Base-by-base conservation (phyloP, 2,888 invertebrate genomes). In the Ypsolopha sequella region DNA sequence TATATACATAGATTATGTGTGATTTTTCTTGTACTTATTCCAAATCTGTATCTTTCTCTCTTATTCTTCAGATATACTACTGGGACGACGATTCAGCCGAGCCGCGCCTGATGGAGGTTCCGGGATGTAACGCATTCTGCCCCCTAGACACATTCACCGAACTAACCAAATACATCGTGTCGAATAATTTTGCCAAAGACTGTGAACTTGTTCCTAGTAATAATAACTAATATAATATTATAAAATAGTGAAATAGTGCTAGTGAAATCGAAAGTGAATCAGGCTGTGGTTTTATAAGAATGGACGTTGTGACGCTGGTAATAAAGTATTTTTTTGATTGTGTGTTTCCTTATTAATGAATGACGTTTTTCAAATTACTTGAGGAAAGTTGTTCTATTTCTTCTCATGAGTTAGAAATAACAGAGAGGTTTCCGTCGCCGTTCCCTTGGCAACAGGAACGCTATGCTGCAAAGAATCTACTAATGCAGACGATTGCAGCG, bases 41-140 rank as follows among this genome's bases (percentile, higher is more conserved):
- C 24, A 24, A 4, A 24, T 24, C 2, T 24, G 24, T 4, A 24
- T 24, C 4, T 24, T 24, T 24, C 24, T 24, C 4, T 24, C 24
- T 4, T 24, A 24, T 4, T 24, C 24, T 24, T 44, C 73, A 89
- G 89, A 80, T 90, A 58, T 80, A 75, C 56, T 87, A 87, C 62
- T 86, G 88, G 84, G 80, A 85, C 55, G 88, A 88, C 62, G 86
- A 88, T 54, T 88, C 88, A 3, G 76, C 85, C 0, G 79, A 79
- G 51, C 77, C 87, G 0, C 72, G 79, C 1, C 69, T 81, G 1
- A 80, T 89, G 78, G 79, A 79, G 55, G 82, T 90, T 2, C 88
- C 89, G 0, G 86, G 87, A 7, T 90, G 89, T 65, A 75, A 75
- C 41, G 63, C 77, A 0, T 74, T 86, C 50, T 90, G 90, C 58